Evolutionary conservation across 2,888 invertebrate species (phyloP).

Genomic region (Acronicta alni): DNA sequence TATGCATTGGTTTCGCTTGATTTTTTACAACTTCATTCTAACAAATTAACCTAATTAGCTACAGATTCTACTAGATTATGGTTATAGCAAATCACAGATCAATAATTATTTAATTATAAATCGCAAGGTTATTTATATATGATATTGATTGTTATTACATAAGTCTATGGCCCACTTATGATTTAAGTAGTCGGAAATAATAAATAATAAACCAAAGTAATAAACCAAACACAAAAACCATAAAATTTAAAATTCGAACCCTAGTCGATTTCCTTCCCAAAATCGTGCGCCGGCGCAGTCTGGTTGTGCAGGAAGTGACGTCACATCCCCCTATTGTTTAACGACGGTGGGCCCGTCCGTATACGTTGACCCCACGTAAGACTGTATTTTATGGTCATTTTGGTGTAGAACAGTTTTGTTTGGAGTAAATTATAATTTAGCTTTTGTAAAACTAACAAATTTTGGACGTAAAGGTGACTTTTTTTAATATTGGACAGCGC

Average conservation of each 20-base stretch:
- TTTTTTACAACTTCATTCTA: background rate
- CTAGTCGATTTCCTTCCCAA: conserved; percentile 51
- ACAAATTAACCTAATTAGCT: too few relatives aligned
- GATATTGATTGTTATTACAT: too few relatives aligned
- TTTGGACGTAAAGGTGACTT: too few relatives aligned
- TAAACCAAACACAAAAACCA: too few relatives aligned
- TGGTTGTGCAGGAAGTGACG: conserved; percentile 69
- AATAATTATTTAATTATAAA: too few relatives aligned
- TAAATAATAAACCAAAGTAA: conserved; percentile 22
- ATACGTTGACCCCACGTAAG: conserved; percentile 34
- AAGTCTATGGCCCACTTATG: too few relatives aligned
- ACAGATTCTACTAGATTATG: too few relatives aligned
- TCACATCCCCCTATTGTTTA: conserved; percentile 66
- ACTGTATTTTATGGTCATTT: conserved; percentile 39
- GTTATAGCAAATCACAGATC: too few relatives aligned
- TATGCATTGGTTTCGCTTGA: conserved; percentile 23
- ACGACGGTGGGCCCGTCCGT: conserved; percentile 35
- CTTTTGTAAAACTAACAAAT: background rate
- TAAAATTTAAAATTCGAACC: conserved; percentile 27
- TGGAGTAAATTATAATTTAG: background rate
- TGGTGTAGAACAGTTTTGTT: conserved; percentile 6
- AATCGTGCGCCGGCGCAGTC: conserved; percentile 49
- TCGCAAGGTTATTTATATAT: too few relatives aligned
- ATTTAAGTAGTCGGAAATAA: conserved; percentile 20
- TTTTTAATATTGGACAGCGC: too few relatives aligned